Evolutionary conservation across 2,113 vertebrate species (phyloP), one percentile per base, ranked within the genome.

Genomic region (Gobius niger): DNA sequence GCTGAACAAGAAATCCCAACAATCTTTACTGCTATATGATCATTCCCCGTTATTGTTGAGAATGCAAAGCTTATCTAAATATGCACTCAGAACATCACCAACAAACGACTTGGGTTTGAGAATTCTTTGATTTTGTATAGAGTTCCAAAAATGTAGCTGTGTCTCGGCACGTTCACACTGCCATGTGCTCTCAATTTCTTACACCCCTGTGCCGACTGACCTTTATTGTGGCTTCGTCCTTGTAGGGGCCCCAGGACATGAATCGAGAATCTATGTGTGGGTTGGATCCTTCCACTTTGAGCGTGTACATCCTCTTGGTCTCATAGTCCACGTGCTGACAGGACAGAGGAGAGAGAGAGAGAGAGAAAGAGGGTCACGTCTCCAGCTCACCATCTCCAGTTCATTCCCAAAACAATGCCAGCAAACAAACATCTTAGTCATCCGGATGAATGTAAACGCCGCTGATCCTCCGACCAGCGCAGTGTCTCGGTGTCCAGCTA

Each of bases 231-330:
- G 97, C 96, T 0, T 95, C 96, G 75, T 99, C 98, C 85, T 96
- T 98, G 76, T 98, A 99, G 0, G 97, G 96, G n/a, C 98, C 98
- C 10, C 95, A 96, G 80, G 94, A 95, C 59, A 96, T 92, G 82
- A 95, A 99, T 11, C 96, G 95, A 0, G 96, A 87, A 82, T 99
- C 97, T 4, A 98, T 84, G 18, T 96, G 90, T 6, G 94, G 88
- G 24, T 99, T 99, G 76, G 94, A 91, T n/a, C 95, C 98, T 81
- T 99, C 96, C 19, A 99, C 95, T 85, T 95, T 98, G 87, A 99
- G 84, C 19, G 91, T 95, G 85, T 98, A 99, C 0, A 93, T 90
- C 79, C 93, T 91, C 88, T 97, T 98, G 18, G 93, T 95, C 92
- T 99, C 98, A 84, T 94, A 99, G 88, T 99, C 97, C 88, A 99